Conservation (phyloP, 1,140 invertebrate species). For the Leptopilina clavipes region DNA sequence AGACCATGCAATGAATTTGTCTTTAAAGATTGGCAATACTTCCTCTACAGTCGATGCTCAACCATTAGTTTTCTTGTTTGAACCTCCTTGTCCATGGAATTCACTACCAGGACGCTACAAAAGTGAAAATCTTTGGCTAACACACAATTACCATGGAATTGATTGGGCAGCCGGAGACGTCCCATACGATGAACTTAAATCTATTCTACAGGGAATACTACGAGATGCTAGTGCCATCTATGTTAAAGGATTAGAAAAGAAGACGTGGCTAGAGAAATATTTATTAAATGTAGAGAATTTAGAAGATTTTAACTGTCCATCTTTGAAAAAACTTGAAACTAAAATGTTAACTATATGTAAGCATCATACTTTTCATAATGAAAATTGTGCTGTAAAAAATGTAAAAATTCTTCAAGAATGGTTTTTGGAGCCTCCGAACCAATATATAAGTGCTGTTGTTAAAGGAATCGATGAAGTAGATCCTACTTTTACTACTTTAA, state of each 20-base stretch:
- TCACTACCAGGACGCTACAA: slow-evolving; percentile 29
- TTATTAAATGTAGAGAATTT: slow-evolving; percentile 36
- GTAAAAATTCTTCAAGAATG: too few relatives aligned
- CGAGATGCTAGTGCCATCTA: slow-evolving; percentile 26
- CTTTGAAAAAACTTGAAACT: not conserved
- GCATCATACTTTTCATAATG: not conserved
- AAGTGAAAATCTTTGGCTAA: slow-evolving; percentile 39
- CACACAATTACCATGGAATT: slow-evolving; percentile 40
- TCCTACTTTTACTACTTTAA: too few relatives aligned
- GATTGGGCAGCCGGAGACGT: slow-evolving; percentile 39
- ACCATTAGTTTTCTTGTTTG: slow-evolving; percentile 19
- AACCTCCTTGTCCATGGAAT: slow-evolving; percentile 39
- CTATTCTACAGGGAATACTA: slow-evolving; percentile 31
- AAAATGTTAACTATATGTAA: not conserved
- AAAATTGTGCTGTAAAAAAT: too few relatives aligned
- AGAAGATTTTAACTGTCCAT: slow-evolving; percentile 40
- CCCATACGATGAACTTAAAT: slow-evolving; percentile 31
- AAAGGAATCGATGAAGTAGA: too few relatives aligned
- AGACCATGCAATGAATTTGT: not conserved
- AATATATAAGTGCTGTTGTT: too few relatives aligned
- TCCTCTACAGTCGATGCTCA: not conserved
- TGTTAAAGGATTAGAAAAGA: slow-evolving; percentile 44
- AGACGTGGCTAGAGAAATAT: slow-evolving; percentile 35
- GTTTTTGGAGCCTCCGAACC: too few relatives aligned
- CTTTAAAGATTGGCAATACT: slow-evolving; percentile 28